Base-by-base conservation (phyloP, 2,797 vertebrate species). In the Linurgus olivaceus region DNA sequence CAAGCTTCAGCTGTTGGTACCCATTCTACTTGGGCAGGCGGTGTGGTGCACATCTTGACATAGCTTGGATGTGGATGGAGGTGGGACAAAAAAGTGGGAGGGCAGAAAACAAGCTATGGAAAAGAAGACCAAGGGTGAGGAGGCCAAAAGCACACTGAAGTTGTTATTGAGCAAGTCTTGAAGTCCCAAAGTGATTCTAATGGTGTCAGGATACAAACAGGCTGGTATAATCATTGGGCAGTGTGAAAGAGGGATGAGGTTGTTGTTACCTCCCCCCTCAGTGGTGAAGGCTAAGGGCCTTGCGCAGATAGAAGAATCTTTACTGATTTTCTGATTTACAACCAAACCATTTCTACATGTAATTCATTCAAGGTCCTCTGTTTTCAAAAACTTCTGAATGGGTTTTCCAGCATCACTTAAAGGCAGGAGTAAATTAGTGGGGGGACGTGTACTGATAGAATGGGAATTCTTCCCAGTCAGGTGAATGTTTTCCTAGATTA, bases 271-370 rank as follows among this genome's bases (percentile, higher is more conserved):
- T 52, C 13, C 5, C 25, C 48, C 4, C 17, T 58, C 25, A 17
- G 9, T 33, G 4, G 8, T 84, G 40, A 76, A 81, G 10, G 13
- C 2, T 0, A 7, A 55, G 14, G 17, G 16, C 10, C 18, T 55
- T 71, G 25, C 47, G 29, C 9, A 68, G 33, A 7, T 57, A 15
- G 29, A 25, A 25, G 58, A 59, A 21, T 17, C 1, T 15, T 59
- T 7, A 18, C 37, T 29, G 37, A 40, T 29, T 61, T 61, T 58
- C 11, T 5, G 1, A 10, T 50, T 92, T 86, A 18, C 14, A 78
- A 13, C 28, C 3, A 15, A 40, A 24, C 3, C 8, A 44, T 10
- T 81, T 81, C 17, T 45, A 14, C 9, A 3, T 0, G 1, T 15
- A 65, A 38, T 37, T 26, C 14, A 74, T 77, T 28, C 14, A 26